Evolutionary conservation across 2,797 vertebrate genomes (phyloP).

Genomic region (Sebastes minor): DNA sequence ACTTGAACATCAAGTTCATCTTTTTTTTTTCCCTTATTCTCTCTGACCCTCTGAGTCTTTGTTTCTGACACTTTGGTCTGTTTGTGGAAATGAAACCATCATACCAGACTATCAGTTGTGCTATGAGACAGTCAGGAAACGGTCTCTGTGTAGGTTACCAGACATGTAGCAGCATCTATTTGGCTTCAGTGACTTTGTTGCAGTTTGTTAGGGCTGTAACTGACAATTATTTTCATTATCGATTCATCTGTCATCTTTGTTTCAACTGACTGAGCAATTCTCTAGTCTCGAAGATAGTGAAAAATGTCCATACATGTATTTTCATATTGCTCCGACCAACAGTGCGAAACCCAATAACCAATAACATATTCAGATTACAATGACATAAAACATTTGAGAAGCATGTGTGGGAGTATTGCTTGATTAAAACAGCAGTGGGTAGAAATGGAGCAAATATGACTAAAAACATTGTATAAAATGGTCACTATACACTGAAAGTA

Average conservation of each 20-base stretch:
- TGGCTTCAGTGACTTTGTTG: neutral
- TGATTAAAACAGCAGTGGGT: too few relatives aligned
- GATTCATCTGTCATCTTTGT: neutral
- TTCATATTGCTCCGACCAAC: neutral
- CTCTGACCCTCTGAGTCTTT: neutral
- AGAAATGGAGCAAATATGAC: too few relatives aligned
- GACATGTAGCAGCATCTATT: neutral
- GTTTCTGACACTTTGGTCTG: neutral
- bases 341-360: neutral
- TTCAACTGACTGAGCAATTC: neutral
- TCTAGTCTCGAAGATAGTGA: too few relatives aligned
- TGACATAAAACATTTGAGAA: neutral
- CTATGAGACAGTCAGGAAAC: conserved; percentile 12
- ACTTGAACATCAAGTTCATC: neutral
- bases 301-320: too few relatives aligned
- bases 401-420: neutral
- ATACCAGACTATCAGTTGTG: neutral
- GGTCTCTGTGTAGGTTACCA: neutral
- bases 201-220: too few relatives aligned
- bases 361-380: neutral
- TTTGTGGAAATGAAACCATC: conserved; percentile 44
- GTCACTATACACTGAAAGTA: too few relatives aligned
- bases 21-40: neutral
- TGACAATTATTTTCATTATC: too few relatives aligned
- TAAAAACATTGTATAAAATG: too few relatives aligned